Conservation (phyloP, 2,113 vertebrate genomes). For the Oenanthe melanoleuca region DNA sequence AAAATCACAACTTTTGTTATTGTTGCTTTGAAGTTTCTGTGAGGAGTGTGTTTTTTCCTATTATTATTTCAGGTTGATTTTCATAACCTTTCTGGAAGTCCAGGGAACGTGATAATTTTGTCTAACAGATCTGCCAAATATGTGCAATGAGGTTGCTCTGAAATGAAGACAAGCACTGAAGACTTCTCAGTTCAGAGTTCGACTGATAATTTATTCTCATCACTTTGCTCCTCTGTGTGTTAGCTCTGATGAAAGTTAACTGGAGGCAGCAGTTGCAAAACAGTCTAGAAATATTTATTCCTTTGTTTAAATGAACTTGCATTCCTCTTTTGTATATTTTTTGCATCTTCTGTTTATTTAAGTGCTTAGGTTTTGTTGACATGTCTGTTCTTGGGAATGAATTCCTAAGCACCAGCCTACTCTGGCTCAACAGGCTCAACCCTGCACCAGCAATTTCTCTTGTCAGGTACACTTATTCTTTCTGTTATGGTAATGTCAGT, state of each 20-base stretch:
- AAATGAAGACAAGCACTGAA: background rate
- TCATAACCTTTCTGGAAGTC: background rate
- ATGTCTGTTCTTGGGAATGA: background rate
- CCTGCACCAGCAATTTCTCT: background rate
- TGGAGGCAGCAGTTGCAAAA: background rate
- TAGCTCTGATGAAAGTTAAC: background rate
- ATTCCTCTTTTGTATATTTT: background rate
- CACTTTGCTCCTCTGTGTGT: background rate
- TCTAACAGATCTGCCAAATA: background rate
- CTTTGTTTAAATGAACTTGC: background rate
- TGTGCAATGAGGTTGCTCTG: background rate
- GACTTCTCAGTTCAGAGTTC: background rate
- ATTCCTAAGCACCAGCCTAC: background rate
- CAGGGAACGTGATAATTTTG: background rate
- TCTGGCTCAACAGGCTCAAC: background rate
- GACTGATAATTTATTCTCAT: slow-evolving; percentile 16
- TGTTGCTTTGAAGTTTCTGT: background rate
- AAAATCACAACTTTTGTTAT: background rate
- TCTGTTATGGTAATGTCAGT: background rate
- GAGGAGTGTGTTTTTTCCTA: background rate
- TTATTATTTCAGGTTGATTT: background rate
- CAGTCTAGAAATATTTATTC: background rate
- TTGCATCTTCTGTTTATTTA: background rate
- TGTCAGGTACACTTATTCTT: background rate
- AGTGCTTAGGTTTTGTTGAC: background rate